phyloP scores from a whole-genome alignment of 2,797 vertebrate genomes.

The Anguilla megastoma region DNA sequence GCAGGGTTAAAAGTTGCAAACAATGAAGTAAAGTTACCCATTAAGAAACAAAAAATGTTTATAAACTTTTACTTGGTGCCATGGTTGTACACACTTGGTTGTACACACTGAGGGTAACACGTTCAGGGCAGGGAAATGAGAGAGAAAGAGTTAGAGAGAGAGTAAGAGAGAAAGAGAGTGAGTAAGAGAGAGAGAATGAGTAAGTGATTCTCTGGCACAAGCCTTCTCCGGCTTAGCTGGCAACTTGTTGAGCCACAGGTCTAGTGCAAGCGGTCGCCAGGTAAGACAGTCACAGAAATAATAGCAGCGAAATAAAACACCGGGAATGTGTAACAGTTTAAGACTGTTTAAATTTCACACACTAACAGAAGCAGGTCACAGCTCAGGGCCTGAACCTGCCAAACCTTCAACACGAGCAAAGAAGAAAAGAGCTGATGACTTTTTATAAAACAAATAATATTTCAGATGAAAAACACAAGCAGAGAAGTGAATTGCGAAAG shows the following conservation, averaged over 20 bases:
- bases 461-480: not conserved
- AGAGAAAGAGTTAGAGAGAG: too few species aligned
- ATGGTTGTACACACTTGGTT: too few species aligned
- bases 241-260: too few species aligned
- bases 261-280: not conserved
- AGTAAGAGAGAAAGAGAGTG: conserved; percentile 4
- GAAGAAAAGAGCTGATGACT: conserved; percentile 8
- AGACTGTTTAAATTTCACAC: not conserved
- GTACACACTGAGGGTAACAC: too few species aligned
- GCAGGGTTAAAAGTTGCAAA: too few species aligned
- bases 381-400: not conserved
- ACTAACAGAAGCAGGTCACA: not conserved
- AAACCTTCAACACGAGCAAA: not conserved
- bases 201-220: conserved; percentile 33
- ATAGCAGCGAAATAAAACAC: not conserved
- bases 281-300: conserved; percentile 11
- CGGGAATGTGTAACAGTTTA: not conserved
- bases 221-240: not conserved
- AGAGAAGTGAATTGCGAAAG: not conserved
- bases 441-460: not conserved
- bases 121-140: not conserved
- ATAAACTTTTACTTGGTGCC: too few species aligned
- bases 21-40: too few species aligned
- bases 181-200: conserved; percentile 36
- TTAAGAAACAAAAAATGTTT: too few species aligned